phyloP scores from a whole-genome alignment of 2,113 vertebrate genomes.

The Phrynocephalus versicolor region DNA sequence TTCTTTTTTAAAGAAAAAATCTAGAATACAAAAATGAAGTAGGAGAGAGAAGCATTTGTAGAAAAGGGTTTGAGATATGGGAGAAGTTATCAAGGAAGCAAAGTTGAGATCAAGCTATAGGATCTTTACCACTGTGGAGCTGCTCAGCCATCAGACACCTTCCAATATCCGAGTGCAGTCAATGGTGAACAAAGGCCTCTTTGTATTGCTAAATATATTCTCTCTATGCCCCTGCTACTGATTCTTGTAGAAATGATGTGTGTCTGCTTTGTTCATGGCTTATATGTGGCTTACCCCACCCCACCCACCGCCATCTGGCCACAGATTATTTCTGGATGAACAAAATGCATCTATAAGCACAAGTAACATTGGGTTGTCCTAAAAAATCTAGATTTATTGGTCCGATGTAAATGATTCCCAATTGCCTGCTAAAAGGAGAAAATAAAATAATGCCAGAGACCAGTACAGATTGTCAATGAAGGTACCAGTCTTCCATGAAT shows the following conservation, averaged over 20 bases:
- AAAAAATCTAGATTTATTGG: conserved; percentile 14
- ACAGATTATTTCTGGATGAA: conserved; percentile 16
- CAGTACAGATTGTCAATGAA: neutral
- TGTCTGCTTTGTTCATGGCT: neutral
- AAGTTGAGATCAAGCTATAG: neutral
- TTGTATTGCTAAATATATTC: neutral
- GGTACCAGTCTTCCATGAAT: neutral
- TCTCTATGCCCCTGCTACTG: neutral
- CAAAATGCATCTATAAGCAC: conserved; percentile 12
- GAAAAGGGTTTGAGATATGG: neutral
- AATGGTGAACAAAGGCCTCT: neutral
- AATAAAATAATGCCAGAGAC: neutral
- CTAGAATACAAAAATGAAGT: neutral
- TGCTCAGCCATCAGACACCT: neutral
- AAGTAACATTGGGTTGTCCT: neutral
- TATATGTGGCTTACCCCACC: neutral
- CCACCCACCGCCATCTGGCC: neutral
- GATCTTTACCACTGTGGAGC: neutral
- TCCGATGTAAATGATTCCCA: conserved; percentile 1
- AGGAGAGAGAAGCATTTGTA: neutral
- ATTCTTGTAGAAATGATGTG: neutral
- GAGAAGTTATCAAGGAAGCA: neutral
- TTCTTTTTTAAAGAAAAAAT: too few species aligned
- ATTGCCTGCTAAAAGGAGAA: neutral
- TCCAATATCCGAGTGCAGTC: neutral